Conservation (phyloP, 2,888 invertebrate species). For the Mechanitis mazaeus region DNA sequence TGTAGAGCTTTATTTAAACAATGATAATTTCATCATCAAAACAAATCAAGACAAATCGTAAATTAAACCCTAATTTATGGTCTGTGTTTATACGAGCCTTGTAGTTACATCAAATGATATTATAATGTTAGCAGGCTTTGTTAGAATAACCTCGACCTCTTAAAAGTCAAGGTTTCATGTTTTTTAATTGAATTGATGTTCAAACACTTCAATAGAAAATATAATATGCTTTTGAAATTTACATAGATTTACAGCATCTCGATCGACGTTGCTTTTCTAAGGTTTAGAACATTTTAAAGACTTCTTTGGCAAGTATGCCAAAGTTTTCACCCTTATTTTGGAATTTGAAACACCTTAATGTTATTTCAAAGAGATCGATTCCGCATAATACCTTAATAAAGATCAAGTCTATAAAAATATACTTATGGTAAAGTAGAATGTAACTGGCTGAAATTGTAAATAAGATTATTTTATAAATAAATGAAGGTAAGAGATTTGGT, state of each 20-base stretch:
- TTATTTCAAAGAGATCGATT: constrained; percentile 21
- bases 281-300: constrained; percentile 21
- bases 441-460: too few relatives aligned
- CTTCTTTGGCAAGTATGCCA: constrained; percentile 20
- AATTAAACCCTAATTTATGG: constrained; percentile 11
- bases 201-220: neutral
- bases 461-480: too few relatives aligned
- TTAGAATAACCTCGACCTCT: constrained; percentile 15
- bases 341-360: constrained; percentile 26
- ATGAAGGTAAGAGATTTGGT: too few relatives aligned
- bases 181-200: too few relatives aligned
- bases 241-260: neutral
- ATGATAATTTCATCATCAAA: neutral
- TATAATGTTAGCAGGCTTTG: constrained; percentile 18
- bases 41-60: too few relatives aligned
- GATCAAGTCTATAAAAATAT: too few relatives aligned
- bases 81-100: constrained; percentile 6
- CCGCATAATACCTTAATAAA: too few relatives aligned
- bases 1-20: too few relatives aligned
- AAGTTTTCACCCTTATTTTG: constrained; percentile 20
- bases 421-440: too few relatives aligned
- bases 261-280: neutral
- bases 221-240: neutral
- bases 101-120: constrained; percentile 10
- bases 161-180: neutral